Base-by-base conservation (phyloP, 2,888 invertebrate species). In the Latheticus oryzae region DNA sequence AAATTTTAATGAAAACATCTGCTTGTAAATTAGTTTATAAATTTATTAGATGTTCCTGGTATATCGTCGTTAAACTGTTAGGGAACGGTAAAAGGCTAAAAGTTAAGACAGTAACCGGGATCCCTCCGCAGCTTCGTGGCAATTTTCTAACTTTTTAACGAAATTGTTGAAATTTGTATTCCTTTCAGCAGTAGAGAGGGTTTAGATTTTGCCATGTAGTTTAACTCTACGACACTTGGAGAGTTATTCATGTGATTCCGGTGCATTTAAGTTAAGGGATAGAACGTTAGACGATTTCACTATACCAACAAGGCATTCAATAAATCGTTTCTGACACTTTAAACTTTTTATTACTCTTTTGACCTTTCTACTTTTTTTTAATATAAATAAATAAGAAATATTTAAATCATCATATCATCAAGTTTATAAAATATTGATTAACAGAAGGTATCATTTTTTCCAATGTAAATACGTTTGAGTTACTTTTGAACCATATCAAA, bases 121-220 rank as follows among this genome's bases (percentile, higher is more conserved):
- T 67, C 66, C 62, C 61, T 64, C 62, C 67, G 60, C 62, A 63
- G 66, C 66, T 70, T 65, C 64, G 66, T 64, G 65, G 71, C 70
- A 70, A 70, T 72, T 73, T 71, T 68, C 65, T 66, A 73, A 73
- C 70, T 74, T 74, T 73, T 74, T 73, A 75, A 74, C 72, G 69
- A 73, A 74, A 74, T 70, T 69, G 71, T 71, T 65, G 68, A 70
- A 72, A 74, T 75, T 75, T 74, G 74, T 75, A 75, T 75, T 74
- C 75, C 71, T 70, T 65, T 65, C 70, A 66, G 70, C 67, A 67
- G 69, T 68, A 53, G 65, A 69, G 69, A 62, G 70, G 73, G 71
- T 72, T 73, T 70, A 72, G 72, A 72, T 73, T 73, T 73, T 71
- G 70, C 69, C 45, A 66, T 70, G 71, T 71, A 70, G 73, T 72